A percentile compares a stretch with the other conserved stretches of the same genome.
These are phyloP conservation scores for Coluber constrictor DNA, from an alignment of 2,797 vertebrate species.

Conservation along the genomic window DNA sequence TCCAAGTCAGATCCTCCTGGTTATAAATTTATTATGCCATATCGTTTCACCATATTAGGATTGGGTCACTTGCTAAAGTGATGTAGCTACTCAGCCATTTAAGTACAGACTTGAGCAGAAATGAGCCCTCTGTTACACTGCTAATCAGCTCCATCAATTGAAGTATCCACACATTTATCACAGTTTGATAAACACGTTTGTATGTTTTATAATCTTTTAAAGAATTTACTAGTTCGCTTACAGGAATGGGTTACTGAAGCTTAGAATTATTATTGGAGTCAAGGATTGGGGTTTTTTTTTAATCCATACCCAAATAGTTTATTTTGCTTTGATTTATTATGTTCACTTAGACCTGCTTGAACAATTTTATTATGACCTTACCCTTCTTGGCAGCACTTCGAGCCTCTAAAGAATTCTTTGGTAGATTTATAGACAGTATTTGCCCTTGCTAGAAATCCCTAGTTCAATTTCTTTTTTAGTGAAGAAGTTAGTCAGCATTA, in stretches of 20 bases:
- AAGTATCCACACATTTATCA: neutral
- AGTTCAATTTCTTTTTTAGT: neutral
- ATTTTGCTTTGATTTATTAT: neutral
- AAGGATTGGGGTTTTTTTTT: neutral
- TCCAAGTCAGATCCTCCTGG: neutral
- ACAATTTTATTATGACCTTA: neutral
- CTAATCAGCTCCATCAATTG: neutral
- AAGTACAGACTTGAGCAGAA: neutral
- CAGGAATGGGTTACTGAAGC: neutral
- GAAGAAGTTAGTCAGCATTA: neutral
- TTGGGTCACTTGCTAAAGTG: constrained; percentile 4
- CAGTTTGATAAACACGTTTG: neutral
- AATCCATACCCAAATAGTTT: neutral
- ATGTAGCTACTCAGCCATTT: neutral
- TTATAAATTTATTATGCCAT: constrained; percentile 1
- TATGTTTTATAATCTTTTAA: neutral
- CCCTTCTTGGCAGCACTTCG: neutral
- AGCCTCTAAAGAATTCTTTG: neutral
- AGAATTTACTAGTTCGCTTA: neutral
- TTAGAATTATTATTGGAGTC: neutral
- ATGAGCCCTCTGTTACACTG: neutral
- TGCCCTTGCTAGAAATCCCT: neutral
- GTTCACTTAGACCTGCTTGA: neutral
- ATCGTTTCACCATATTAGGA: neutral
- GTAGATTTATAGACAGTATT: neutral